These are phyloP conservation scores for Drosophila mulleri DNA, from an alignment of 2,888 invertebrate species.

Conservation along the genomic window DNA sequence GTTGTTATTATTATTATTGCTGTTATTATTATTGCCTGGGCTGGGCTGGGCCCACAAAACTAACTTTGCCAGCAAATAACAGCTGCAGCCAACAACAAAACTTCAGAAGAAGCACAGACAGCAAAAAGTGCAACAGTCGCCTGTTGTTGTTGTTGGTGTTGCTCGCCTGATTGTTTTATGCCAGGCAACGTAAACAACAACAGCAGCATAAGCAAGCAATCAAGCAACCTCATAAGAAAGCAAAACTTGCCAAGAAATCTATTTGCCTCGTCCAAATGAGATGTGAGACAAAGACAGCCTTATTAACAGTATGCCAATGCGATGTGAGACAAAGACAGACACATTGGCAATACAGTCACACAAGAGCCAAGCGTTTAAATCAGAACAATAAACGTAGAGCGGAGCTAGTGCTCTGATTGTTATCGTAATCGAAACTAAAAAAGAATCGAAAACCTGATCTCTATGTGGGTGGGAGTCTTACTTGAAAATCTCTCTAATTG, in stretches of 20 bases:
- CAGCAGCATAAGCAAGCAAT: constrained; percentile 25
- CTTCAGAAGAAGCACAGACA: constrained; percentile 32
- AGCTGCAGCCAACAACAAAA: constrained; percentile 40
- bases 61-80: constrained; percentile 53
- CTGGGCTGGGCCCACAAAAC: constrained; percentile 59
- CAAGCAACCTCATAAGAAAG: constrained; percentile 10
- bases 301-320: constrained; percentile 3
- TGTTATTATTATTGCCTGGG: constrained; percentile 65
- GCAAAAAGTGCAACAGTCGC: constrained; percentile 42
- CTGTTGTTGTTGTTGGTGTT: constrained; percentile 37
- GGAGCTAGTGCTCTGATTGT: neutral
- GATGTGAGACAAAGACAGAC: constrained; percentile 5
- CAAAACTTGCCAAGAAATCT: constrained; percentile 52
- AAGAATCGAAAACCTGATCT: neutral
- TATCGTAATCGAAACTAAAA: constrained; percentile 19
- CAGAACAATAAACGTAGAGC: neutral
- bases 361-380: constrained; percentile 9
- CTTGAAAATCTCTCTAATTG: too few relatives aligned
- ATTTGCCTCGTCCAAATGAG: constrained; percentile 38
- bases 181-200: constrained; percentile 61
- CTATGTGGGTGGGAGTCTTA: neutral
- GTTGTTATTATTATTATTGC: constrained; percentile 52
- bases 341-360: constrained; percentile 5
- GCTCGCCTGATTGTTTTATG: constrained; percentile 54
- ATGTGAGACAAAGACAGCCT: constrained; percentile 7